phyloP scores from a whole-genome alignment of 2,888 invertebrate genomes.

The Xylocampa areola region DNA sequence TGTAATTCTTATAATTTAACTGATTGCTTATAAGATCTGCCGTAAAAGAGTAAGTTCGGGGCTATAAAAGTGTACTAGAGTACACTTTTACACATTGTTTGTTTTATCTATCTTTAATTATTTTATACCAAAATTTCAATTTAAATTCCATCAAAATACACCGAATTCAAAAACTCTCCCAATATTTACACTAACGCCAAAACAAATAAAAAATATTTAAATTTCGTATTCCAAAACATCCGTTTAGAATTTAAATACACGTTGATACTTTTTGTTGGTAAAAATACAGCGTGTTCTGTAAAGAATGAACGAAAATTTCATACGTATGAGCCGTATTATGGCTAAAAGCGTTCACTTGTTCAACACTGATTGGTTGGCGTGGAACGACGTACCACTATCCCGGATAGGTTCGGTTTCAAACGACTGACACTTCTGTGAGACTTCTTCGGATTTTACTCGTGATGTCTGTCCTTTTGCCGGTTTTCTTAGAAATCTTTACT shows the following conservation, averaged over 20 bases:
- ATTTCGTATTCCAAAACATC: neutral
- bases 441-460: conserved; percentile 29
- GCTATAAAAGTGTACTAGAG: too few relatives aligned
- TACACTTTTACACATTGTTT: too few relatives aligned
- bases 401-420: conserved; percentile 46
- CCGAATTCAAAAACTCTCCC: too few relatives aligned
- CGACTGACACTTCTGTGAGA: conserved; percentile 34
- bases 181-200: neutral
- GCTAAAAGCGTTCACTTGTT: conserved; percentile 81
- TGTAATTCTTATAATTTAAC: too few relatives aligned
- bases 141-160: too few relatives aligned
- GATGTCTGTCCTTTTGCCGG: conserved; percentile 22
- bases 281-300: conserved; percentile 18
- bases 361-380: conserved; percentile 73
- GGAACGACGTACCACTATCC: conserved; percentile 58
- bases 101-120: too few relatives aligned
- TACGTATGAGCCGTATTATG: conserved; percentile 24
- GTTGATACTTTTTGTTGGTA: too few relatives aligned
- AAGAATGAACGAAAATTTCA: conserved; percentile 3
- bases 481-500: conserved; percentile 14
- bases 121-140: too few relatives aligned
- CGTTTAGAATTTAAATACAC: neutral
- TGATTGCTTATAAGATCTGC: too few relatives aligned
- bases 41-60: too few relatives aligned
- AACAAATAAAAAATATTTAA: neutral